These are phyloP conservation scores for Lucinisca nassula DNA, from an alignment of 2,888 invertebrate genomes.

Conservation along the genomic window DNA sequence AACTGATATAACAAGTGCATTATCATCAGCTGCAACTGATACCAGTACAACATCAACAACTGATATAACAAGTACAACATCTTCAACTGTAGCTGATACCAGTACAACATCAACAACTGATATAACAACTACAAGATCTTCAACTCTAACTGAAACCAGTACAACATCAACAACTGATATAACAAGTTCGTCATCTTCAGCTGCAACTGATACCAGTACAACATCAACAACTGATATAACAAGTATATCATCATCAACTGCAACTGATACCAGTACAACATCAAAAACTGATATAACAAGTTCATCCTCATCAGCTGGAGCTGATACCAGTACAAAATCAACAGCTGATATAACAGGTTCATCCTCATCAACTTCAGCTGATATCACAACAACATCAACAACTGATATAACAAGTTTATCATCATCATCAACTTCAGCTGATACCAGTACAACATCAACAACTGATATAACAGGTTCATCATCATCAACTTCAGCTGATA, in stretches of 20 bases:
- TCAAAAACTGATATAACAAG: background rate
- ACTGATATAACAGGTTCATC: no score
- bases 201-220: background rate
- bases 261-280: background rate
- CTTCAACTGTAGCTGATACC: background rate
- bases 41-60: background rate
- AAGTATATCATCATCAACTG: background rate
- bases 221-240: background rate
- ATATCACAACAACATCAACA: background rate
- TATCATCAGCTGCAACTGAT: no score
- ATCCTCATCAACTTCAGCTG: background rate
- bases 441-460: no score
- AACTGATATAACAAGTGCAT: no score
- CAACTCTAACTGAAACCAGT: background rate
- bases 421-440: background rate
- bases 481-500: no score
- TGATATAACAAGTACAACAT: background rate
- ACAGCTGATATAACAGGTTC: background rate
- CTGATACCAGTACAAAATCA: background rate
- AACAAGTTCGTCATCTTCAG: background rate
- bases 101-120: background rate
- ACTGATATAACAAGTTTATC: background rate
- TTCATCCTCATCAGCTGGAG: background rate
- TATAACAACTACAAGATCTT: background rate
- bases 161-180: background rate